These are phyloP conservation scores for Patella ulyssiponensis DNA, from an alignment of 2,888 invertebrate species.

Conservation along the genomic window DNA sequence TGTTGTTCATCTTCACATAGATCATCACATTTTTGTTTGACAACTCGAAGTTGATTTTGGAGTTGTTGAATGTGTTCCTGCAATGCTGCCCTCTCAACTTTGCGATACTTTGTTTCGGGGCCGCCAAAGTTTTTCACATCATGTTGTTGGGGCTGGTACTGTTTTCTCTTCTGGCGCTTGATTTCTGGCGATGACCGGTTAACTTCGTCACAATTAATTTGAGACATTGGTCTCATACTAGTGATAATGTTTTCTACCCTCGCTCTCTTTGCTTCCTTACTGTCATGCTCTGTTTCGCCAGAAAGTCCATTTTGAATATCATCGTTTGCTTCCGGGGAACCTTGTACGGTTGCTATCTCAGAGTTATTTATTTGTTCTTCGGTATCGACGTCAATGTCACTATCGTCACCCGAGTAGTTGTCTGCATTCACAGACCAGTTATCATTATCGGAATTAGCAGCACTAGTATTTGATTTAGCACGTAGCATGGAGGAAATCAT, in stretches of 20 bases:
- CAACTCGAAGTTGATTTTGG: conserved; percentile 90
- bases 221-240: conserved; percentile 81
- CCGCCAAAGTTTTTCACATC: conserved; percentile 72
- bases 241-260: conserved; percentile 96
- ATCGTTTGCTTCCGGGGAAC: conserved; percentile 41
- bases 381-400: conserved; percentile 49
- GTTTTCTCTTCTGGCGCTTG: conserved; percentile 82
- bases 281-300: conserved; percentile 40
- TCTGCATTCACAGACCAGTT: conserved; percentile 42
- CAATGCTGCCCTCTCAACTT: conserved; percentile 76
- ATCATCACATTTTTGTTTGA: conserved; percentile 72
- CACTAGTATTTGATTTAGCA: conserved; percentile 33
- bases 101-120: conserved; percentile 71
- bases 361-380: conserved; percentile 27
- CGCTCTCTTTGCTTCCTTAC: conserved; percentile 83
- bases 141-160: conserved; percentile 95
- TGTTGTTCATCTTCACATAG: conserved; percentile 4
- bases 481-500: conserved; percentile 31
- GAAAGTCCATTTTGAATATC: conserved; percentile 34
- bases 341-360: not conserved
- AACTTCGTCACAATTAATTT: conserved; percentile 30
- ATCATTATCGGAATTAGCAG: conserved; percentile 40
- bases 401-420: conserved; percentile 47
- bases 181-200: conserved; percentile 43
- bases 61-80: conserved; percentile 88